These are phyloP conservation scores for Rhopilema esculentum DNA, from an alignment of 30 jellyfish, hydroid and myxozoan species.

Conservation along the genomic window DNA sequence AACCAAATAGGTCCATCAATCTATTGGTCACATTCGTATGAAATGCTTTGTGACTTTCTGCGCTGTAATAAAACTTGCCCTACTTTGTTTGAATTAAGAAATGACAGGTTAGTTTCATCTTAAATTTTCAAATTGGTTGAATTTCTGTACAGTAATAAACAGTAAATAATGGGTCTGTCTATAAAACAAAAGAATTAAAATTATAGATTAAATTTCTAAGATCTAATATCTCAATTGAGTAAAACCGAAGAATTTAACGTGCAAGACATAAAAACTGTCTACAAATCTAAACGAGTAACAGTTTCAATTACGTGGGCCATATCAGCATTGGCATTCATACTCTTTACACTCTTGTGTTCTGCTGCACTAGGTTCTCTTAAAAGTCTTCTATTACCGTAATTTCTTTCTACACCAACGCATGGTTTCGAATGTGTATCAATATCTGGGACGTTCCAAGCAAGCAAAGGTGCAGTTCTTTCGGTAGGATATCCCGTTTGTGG, in stretches of 20 bases:
- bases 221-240: too few species aligned
- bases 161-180: too few species aligned
- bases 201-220: too few species aligned
- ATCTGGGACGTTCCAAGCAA: conserved; percentile 84
- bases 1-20: too few species aligned
- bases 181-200: too few species aligned
- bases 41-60: too few species aligned
- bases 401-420: conserved; percentile 64
- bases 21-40: too few species aligned
- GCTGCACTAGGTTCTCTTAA: conserved; percentile 19
- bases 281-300: conserved; percentile 49
- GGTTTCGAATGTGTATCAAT: conserved; percentile 67
- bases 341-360: conserved; percentile 12
- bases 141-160: too few species aligned
- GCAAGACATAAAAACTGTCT: not conserved
- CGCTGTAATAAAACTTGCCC: too few species aligned
- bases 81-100: too few species aligned
- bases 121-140: too few species aligned
- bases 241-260: not conserved
- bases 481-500: conserved; percentile 9
- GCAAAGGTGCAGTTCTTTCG: conserved; percentile 64
- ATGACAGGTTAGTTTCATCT: too few species aligned
- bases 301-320: conserved; percentile 49
- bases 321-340: not conserved
- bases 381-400: conserved; percentile 16